Evolutionary conservation across 2,888 invertebrate species (phyloP), one percentile per base, ranked within the genome.

Genomic region (Tromatobia lineatoria): DNA sequence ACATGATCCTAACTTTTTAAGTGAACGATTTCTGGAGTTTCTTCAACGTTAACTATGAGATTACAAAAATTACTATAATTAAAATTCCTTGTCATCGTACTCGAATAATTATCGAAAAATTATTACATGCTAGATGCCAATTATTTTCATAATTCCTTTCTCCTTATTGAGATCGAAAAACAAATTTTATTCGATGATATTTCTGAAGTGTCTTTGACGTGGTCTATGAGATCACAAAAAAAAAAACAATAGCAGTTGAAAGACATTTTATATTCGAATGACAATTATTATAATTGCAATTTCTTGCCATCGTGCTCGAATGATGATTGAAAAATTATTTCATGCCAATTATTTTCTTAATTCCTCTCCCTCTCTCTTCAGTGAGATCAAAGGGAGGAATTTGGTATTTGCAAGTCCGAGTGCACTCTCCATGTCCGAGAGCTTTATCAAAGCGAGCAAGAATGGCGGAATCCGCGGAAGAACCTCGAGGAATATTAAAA

Each of bases 401-500:
- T 73, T 57, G 42, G 13, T 61, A 67, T 82, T 82, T 59, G 71
- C 77, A 45, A 82, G 59, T 77, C 20, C 25, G 18, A n/a, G 57
- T 66, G 73, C 67, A 45, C 23, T 42, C 59, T 52, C 20, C 73
- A 61, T 73, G 34, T 20, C 11, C 25, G 18, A 73, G 23, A 29
- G 59, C 42, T 77, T 73, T 73, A 73, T 67, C 59, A 67, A 61
- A 50, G 38, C 34, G 59, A 57, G 47, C 57, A 50, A 71, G 42
- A n/a, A 67, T 25, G 47, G 11, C 20, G 34, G 75, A 78, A 77
- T 82, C 66, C 66, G 11, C 59, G 59, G 42, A 69, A 73, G 64
- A 73, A 73, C 42, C 67, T 61, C 64, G 45, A 61, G 23, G 81
- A 76, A 82, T 82, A 74, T 82, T 74, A 69, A 78, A 82, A 82